Base-by-base conservation (phyloP, 1,140 invertebrate species). In the Heliconius hewitsoni region DNA sequence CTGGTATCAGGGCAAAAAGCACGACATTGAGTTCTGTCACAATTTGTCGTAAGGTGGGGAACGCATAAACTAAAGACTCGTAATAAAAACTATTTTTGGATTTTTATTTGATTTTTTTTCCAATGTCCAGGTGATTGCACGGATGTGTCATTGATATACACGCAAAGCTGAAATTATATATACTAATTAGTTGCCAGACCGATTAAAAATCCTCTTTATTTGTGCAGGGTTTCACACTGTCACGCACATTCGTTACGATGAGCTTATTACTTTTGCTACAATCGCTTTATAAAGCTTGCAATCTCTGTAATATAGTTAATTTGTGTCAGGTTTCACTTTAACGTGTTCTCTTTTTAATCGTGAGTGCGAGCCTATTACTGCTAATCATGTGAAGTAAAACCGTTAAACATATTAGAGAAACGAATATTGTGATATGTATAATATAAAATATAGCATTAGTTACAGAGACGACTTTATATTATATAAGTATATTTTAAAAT, bases 141-240 rank as follows among this genome's bases (percentile, higher is more conserved):
- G 18, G 37, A 71, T 55, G 27, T 39, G 60, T 76, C 71, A 73
- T 57, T 70, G 77, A 78, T 78, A 78, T 72, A 46, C 77, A 78
- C 39, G 72, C 34, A 23, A 74, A 42, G 52, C 57, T 72, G 74
- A 71, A 78, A 74, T 50, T 78, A 78, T 74, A 66, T 78, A 71
- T 73, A 74, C 77, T 74, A 74, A 78, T 78, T 78, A 78, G 72
- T 74, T 74, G 13, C 72, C 73, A 78, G 77, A 74, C 77, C 72
- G 77, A 74, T 78, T 78, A 78, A 78, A 78, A 74, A 78, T 74
- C 77, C 77, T 78, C 77, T 78, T 77, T 78, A 78, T 66, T 16
- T 73, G 72, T 74, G 76, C 72, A 73, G 77, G 77, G 77, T 78
- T 78, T 78, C 77, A 37, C 77, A 55, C 23, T 71, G 73, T 74